Base-by-base conservation (phyloP, 1,140 invertebrate genomes). In the Drosophila sp. region DNA sequence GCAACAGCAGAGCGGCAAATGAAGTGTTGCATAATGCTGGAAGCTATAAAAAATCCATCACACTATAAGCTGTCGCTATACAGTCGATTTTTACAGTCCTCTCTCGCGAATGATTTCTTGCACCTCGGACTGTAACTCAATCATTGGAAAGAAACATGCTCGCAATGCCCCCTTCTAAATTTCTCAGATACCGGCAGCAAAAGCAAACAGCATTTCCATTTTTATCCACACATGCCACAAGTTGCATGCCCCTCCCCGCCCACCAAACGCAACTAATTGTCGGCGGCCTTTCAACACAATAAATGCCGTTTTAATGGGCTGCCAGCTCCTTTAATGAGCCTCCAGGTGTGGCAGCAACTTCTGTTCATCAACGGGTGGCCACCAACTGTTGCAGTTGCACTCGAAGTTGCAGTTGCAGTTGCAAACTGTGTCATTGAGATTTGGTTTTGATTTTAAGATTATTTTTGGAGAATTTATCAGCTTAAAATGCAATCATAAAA, bases 381-480 rank as follows among this genome's bases (percentile, higher is more conserved):
- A 65, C 54, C 63, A 59, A 72, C 64, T 69, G 71, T 62, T 73
- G 71, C 71, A 40, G 54, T 67, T 54, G 53, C 56, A 27, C 14
- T 48, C 18, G 43, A 40, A 43, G 1, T 21, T 4, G 21, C 8
- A 14, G 48, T 16, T 48, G 41, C 51, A 46, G 8, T 56, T 45
- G 41, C 61, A 67, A 81, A 70, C 78, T 87, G 78, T 87, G 82
- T 87, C 82, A 87, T 89, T 87, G 76, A 79, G 78, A 73, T 71
- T 87, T 8, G 2, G 13, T 63, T 13, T 51, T 48, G 48, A 50
- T 4, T 50, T 21, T 13, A 13, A 14, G 27, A n/a, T 7, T 38
- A 13, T n/a, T n/a, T n/a, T n/a, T 0, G 3, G 36, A 21, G 21
- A 21, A 21, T 21, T 4, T 21, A n/a, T 21, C 21, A 21, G 21